These are phyloP conservation scores for Rhinoraja longicauda DNA, from an alignment of 2,797 vertebrate species.

Conservation along the genomic window DNA sequence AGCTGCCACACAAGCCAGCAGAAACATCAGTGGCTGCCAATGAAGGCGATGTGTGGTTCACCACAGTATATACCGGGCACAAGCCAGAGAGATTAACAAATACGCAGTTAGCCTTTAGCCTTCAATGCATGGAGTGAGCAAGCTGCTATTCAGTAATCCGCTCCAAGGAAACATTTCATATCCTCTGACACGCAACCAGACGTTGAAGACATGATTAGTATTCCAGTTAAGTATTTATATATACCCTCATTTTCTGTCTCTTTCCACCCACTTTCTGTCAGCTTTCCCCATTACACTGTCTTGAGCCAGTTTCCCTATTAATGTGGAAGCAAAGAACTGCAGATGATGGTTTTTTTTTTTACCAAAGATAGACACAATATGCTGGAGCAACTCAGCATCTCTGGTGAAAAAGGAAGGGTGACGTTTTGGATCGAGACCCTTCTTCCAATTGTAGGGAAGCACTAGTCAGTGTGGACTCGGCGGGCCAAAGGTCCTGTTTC, in stretches of 20 bases:
- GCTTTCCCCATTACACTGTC: background rate
- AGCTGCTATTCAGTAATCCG: slow-evolving; percentile 1
- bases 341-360: too few species aligned
- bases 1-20: slow-evolving; percentile 1
- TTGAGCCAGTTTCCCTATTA: background rate
- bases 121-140: background rate
- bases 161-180: background rate
- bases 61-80: slow-evolving; percentile 13
- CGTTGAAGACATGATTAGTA: background rate
- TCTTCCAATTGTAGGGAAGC: too few species aligned
- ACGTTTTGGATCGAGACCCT: too few species aligned
- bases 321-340: background rate
- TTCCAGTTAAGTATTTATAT: background rate
- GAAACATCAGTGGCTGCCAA: background rate
- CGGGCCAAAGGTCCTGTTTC: too few species aligned
- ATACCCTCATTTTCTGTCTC: background rate
- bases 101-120: background rate
- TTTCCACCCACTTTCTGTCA: slow-evolving; percentile 4
- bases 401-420: too few species aligned
- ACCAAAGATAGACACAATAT: too few species aligned
- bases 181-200: background rate
- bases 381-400: too few species aligned
- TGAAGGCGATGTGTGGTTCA: background rate
- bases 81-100: slow-evolving; percentile 12
- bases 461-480: too few species aligned